These are phyloP conservation scores for Homarus gammarus DNA, from an alignment of 2,888 invertebrate genomes.

Conservation along the genomic window DNA sequence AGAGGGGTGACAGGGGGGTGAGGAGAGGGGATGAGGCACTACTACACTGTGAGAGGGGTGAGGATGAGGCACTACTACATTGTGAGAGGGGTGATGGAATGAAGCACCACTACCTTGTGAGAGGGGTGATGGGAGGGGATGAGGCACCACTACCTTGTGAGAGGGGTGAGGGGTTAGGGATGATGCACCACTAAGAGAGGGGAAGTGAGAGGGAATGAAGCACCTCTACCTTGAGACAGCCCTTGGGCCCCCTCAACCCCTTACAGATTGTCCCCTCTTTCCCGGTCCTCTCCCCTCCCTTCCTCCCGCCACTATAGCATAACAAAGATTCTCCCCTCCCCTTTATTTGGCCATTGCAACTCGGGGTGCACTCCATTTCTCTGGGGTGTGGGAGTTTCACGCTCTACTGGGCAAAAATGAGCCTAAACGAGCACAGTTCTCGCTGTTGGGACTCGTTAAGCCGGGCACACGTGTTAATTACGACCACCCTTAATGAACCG, in stretches of 20 bases:
- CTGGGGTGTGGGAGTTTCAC: slow-evolving; percentile 67
- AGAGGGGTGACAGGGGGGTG: too few relatives aligned
- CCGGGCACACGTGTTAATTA: slow-evolving; percentile 70
- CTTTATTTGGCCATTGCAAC: slow-evolving; percentile 68
- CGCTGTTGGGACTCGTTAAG: slow-evolving; percentile 73
- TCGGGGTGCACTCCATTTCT: slow-evolving; percentile 62
- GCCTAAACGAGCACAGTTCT: slow-evolving; percentile 72
- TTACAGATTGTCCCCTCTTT: not conserved
- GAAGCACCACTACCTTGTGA: not conserved
- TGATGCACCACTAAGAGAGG: not conserved
- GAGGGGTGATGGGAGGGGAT: not conserved
- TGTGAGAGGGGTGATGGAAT: not conserved
- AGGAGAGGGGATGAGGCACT: too few relatives aligned
- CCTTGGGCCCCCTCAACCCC: not conserved
- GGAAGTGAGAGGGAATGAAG: not conserved
- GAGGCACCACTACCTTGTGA: too few relatives aligned
- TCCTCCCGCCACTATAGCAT: slow-evolving; percentile 21
- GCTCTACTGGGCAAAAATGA: slow-evolving; percentile 70
- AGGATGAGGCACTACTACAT: not conserved
- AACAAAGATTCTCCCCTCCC: slow-evolving; percentile 52
- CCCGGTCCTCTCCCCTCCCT: not conserved
- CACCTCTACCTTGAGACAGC: not conserved
- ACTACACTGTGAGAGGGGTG: too few relatives aligned
- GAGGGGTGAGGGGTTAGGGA: too few relatives aligned
- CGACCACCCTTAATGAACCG: slow-evolving; percentile 72